Percentiles rank a stretch among this genome's conserved stretches.
Evolutionary conservation across 2,888 invertebrate genomes (phyloP).

Genomic region (Spialia ferax): DNA sequence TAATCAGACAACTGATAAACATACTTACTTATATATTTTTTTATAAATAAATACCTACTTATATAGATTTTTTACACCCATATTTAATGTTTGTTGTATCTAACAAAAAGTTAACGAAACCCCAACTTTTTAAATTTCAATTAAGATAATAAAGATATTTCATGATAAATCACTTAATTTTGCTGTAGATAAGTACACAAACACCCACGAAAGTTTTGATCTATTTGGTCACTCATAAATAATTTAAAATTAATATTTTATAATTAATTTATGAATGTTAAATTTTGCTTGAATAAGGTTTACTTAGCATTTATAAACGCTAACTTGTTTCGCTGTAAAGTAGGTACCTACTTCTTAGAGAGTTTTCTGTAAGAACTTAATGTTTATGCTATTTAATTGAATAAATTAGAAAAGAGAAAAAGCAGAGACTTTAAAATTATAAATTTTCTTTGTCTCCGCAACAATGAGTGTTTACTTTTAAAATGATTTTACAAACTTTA

Average conservation of each 20-base stretch:
- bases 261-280: not conserved
- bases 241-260: no score
- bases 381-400: no score
- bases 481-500: not conserved
- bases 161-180: not conserved
- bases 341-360: not conserved
- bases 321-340: not conserved
- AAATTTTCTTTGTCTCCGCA: not conserved
- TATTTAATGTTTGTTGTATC: no score
- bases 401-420: no score
- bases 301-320: not conserved
- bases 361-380: not conserved
- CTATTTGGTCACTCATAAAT: not conserved
- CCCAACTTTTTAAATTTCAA: no score
- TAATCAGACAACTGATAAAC: no score
- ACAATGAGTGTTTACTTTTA: not conserved
- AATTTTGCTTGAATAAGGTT: not conserved
- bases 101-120: no score
- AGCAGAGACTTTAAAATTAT: no score
- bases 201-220: not conserved
- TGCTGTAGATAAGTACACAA: not conserved
- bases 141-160: not conserved
- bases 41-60: no score
- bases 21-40: no score
- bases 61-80: no score